Evolutionary conservation across 2,113 vertebrate species (phyloP).

Genomic region (Toxotes jaculatrix): DNA sequence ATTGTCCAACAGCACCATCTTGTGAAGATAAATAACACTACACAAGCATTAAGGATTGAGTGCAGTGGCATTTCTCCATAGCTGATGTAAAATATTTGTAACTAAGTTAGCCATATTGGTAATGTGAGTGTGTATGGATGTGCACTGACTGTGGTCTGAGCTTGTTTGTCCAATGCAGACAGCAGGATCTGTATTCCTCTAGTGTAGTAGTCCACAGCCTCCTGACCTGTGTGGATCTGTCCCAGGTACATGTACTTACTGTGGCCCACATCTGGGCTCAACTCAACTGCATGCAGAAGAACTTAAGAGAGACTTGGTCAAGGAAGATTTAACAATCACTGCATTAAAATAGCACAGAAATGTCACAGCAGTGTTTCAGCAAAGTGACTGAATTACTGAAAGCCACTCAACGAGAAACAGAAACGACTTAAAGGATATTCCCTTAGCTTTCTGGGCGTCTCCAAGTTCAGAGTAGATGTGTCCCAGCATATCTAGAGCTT

Average conservation of each 20-base stretch:
- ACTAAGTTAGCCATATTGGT: not conserved
- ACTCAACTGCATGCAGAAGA: constrained; percentile 82
- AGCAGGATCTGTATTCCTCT: constrained; percentile 85
- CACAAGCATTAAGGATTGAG: not conserved
- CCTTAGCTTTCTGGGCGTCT: constrained; percentile 83
- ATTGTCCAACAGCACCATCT: constrained; percentile 65
- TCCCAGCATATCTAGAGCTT: constrained; percentile 85
- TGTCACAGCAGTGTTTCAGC: not conserved
- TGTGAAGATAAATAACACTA: constrained; percentile 49
- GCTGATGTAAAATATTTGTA: not conserved
- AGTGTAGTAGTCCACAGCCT: constrained; percentile 84
- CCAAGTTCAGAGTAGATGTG: constrained; percentile 87
- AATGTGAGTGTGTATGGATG: not conserved
- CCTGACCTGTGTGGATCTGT: constrained; percentile 84
- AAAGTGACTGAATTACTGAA: not conserved
- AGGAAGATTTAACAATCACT: constrained; percentile 59
- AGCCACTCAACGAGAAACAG: not conserved
- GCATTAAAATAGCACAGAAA: not conserved
- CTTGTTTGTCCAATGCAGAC: constrained; percentile 76
- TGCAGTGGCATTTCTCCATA: not conserved
- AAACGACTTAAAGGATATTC: constrained; percentile 83
- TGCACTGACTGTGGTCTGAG: constrained; percentile 69
- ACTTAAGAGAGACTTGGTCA: constrained; percentile 75
- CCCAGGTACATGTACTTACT: constrained; percentile 89
- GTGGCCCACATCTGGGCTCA: constrained; percentile 86